phyloP scores from a whole-genome alignment of 2,113 vertebrate species.

The Hippolais icterina region DNA sequence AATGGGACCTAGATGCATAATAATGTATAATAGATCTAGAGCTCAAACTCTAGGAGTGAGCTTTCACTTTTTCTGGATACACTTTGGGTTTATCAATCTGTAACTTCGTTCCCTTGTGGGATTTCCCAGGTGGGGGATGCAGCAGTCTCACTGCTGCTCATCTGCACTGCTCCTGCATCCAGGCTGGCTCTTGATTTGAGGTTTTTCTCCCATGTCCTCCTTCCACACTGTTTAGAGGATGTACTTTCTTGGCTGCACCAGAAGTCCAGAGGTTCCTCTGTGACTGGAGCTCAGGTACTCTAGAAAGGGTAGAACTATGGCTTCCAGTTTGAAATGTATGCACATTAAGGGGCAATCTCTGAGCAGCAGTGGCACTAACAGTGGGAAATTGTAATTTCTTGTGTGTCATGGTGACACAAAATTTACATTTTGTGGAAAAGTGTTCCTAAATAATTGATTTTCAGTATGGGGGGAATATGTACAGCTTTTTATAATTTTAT shows the following conservation, averaged over 20 bases:
- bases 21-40: not conserved
- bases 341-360: not conserved
- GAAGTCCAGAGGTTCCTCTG: not conserved
- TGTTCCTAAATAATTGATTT: conserved; percentile 52
- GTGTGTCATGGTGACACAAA: not conserved
- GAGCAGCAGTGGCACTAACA: not conserved
- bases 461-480: conserved; percentile 35
- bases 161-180: not conserved
- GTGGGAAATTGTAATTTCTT: not conserved
- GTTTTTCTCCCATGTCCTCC: not conserved
- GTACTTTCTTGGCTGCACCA: not conserved
- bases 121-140: not conserved
- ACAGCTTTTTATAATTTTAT: conserved; percentile 61
- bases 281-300: not conserved
- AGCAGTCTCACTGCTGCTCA: not conserved
- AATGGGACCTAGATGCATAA: not conserved
- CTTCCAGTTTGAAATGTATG: not conserved
- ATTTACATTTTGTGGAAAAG: conserved; percentile 54
- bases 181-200: not conserved
- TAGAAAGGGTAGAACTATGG: not conserved
- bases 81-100: not conserved
- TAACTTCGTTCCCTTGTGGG: not conserved
- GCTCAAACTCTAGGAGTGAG: not conserved
- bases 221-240: not conserved
- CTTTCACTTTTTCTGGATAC: not conserved